A percentile compares a stretch with the other conserved stretches of the same genome.
Evolutionary conservation across 1,140 invertebrate species (phyloP).

Genomic region (Trichoplusia ni): DNA sequence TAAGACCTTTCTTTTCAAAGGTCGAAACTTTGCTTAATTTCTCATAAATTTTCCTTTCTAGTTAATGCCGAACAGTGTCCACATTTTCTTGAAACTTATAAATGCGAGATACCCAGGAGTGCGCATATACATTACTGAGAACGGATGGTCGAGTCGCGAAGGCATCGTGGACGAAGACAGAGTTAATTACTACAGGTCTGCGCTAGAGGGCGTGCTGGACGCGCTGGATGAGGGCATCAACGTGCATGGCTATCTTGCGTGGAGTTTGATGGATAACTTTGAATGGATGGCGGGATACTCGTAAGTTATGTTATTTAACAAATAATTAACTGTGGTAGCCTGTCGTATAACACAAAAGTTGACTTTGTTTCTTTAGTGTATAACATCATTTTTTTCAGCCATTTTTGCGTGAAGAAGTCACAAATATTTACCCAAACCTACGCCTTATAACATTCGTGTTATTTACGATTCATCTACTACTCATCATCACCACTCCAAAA

Average conservation of each 20-base stretch:
- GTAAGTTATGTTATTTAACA: slow-evolving; percentile 59
- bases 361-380: no score
- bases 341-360: no score
- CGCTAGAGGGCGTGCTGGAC: slow-evolving; percentile 84
- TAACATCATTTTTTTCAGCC: slow-evolving; percentile 52
- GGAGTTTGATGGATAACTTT: slow-evolving; percentile 39
- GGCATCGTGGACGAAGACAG: slow-evolving; percentile 21
- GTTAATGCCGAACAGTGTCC: slow-evolving; percentile 28
- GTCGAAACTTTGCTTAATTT: neutral
- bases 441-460: no score
- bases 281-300: slow-evolving; percentile 83
- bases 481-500: no score
- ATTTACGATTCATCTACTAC: no score
- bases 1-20: no score
- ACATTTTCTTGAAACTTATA: slow-evolving; percentile 16
- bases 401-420: no score
- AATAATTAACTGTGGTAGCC: slow-evolving; percentile 37
- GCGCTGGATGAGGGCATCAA: slow-evolving; percentile 86
- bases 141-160: slow-evolving; percentile 29
- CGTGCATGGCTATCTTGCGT: slow-evolving; percentile 68
- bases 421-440: no score
- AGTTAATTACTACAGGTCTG: slow-evolving; percentile 31
- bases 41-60: slow-evolving; percentile 14
- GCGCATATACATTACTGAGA: slow-evolving; percentile 22
- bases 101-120: slow-evolving; percentile 8